Percentiles rank a stretch among this genome's conserved stretches.
phyloP scores from a whole-genome alignment of 2,113 vertebrate species.

The Microtus montanus region DNA sequence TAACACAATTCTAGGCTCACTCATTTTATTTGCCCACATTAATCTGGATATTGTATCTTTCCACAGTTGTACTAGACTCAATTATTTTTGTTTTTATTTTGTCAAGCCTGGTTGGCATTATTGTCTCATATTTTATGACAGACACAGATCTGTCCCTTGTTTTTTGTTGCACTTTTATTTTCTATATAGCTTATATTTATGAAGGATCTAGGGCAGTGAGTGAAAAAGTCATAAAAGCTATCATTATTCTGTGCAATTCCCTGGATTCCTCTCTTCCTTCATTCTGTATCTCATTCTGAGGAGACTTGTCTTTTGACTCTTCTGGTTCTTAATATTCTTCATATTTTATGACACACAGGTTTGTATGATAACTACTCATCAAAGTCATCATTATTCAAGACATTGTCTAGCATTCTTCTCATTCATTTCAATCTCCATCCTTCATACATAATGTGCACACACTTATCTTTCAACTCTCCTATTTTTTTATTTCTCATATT shows the following conservation, averaged over 20 bases:
- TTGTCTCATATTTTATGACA: slow-evolving; percentile 74
- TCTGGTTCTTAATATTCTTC: slow-evolving; percentile 75
- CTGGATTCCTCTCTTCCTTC: slow-evolving; percentile 68
- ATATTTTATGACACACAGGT: slow-evolving; percentile 83
- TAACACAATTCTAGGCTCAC: slow-evolving; percentile 48
- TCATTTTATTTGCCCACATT: slow-evolving; percentile 69
- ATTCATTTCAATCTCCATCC: slow-evolving; percentile 82
- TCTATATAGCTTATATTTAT: slow-evolving; percentile 73
- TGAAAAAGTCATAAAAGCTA: slow-evolving; percentile 63
- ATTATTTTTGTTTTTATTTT: slow-evolving; percentile 79
- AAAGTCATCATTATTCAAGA: slow-evolving; percentile 84
- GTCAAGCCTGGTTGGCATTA: slow-evolving; percentile 64
- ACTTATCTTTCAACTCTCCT: slow-evolving; percentile 79
- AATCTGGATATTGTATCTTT: slow-evolving; percentile 66
- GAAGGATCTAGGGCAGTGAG: slow-evolving; percentile 53
- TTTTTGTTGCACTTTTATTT: slow-evolving; percentile 72
- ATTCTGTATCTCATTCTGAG: slow-evolving; percentile 75
- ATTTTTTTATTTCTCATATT: slow-evolving; percentile 79
- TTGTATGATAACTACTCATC: slow-evolving; percentile 83
- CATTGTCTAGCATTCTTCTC: slow-evolving; percentile 74
- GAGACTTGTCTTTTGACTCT: slow-evolving; percentile 75
- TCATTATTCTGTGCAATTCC: slow-evolving; percentile 69
- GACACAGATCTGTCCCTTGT: slow-evolving; percentile 63
- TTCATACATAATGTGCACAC: slow-evolving; percentile 83
- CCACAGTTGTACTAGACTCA: slow-evolving; percentile 62